phyloP scores from a whole-genome alignment of 2,113 vertebrate species.

The Odocoileus virginianus region DNA sequence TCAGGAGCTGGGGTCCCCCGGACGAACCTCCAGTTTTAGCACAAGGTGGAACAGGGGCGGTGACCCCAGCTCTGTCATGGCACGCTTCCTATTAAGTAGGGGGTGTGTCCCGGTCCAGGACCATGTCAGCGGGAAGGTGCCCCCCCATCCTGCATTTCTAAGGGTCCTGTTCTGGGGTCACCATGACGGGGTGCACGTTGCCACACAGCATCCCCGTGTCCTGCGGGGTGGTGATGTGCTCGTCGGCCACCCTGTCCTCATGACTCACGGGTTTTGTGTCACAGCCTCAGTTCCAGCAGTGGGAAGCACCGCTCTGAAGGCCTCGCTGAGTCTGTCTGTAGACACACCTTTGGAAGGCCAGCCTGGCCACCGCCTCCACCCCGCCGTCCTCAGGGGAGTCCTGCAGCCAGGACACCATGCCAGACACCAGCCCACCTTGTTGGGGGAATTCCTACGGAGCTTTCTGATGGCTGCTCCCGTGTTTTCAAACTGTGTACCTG shows the following conservation, averaged over 20 bases:
- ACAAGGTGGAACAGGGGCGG: too few relatives aligned
- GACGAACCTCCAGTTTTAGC: neutral
- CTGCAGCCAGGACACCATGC: neutral
- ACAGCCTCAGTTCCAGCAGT: accelerated
- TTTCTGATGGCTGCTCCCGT: neutral
- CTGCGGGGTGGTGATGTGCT: accelerated
- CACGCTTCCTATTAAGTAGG: accelerated
- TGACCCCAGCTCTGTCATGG: accelerated
- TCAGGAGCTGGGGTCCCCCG: accelerated
- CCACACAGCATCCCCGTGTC: accelerated
- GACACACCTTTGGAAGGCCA: neutral
- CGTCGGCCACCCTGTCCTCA: neutral
- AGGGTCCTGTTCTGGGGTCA: neutral
- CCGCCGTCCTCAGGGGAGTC: neutral
- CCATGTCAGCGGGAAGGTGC: accelerated
- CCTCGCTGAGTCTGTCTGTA: neutral
- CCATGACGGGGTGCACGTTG: neutral
- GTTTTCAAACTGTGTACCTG: neutral
- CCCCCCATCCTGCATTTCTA: accelerated
- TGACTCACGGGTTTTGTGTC: accelerated
- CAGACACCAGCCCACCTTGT: neutral
- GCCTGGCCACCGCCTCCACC: accelerated
- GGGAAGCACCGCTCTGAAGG: neutral
- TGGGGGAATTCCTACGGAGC: accelerated
- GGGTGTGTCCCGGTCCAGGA: accelerated